These are phyloP conservation scores for Pantelozetes paolii DNA, from an alignment of 2,888 invertebrate species.

Conservation along the genomic window DNA sequence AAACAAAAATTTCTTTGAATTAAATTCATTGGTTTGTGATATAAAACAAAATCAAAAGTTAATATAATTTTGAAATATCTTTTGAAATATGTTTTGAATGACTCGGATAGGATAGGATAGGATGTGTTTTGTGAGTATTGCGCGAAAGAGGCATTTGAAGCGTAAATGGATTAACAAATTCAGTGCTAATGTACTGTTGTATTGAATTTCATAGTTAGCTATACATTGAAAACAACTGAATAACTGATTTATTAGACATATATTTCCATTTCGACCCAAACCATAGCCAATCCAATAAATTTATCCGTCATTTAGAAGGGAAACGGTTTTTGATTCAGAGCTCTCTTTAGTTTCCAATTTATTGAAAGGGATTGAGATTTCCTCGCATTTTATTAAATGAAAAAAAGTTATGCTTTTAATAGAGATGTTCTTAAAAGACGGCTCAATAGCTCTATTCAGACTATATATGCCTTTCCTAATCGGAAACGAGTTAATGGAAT, in stretches of 20 bases:
- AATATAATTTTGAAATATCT: not conserved
- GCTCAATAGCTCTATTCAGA: not conserved
- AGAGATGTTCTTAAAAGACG: slow-evolving; percentile 8
- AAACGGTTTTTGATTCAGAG: slow-evolving; percentile 17
- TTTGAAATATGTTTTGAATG: no score
- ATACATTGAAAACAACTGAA: not conserved
- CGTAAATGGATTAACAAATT: slow-evolving; percentile 22
- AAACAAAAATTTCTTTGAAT: no score
- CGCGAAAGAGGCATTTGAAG: slow-evolving; percentile 30
- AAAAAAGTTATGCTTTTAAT: slow-evolving; percentile 36
- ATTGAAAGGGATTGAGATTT: slow-evolving; percentile 1
- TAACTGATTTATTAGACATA: slow-evolving; percentile 16
- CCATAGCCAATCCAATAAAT: slow-evolving; percentile 15
- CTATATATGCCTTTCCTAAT: slow-evolving; percentile 17
- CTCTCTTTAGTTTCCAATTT: not conserved
- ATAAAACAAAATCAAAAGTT: not conserved
- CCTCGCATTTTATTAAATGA: slow-evolving; percentile 18
- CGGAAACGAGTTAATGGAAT: slow-evolving; percentile 38
- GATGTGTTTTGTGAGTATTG: not conserved
- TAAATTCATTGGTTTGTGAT: not conserved
- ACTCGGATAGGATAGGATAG: not conserved
- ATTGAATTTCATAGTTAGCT: slow-evolving; percentile 5
- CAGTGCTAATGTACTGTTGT: not conserved
- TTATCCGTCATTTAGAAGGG: slow-evolving; percentile 19
- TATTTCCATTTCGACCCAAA: slow-evolving; percentile 9